Evolutionary conservation across 2,797 vertebrate species (phyloP).

Genomic region (Pteronotus mesoamericanus): DNA sequence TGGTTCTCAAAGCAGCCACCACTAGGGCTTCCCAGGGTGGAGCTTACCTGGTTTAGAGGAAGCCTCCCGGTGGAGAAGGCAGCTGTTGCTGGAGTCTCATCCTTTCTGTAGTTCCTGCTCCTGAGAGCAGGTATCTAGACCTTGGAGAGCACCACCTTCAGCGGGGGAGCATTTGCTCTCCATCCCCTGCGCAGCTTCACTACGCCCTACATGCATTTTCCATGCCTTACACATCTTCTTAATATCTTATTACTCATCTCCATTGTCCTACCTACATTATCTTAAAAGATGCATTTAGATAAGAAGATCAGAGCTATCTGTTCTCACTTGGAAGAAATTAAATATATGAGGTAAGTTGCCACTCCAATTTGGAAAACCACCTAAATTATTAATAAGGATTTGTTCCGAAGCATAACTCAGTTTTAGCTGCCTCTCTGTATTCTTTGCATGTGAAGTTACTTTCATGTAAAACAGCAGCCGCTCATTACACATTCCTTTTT

Average conservation of each 20-base stretch:
- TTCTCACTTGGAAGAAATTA: slow-evolving; percentile 81
- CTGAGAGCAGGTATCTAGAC: neutral
- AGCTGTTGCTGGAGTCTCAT: neutral
- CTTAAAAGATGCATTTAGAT: slow-evolving; percentile 79
- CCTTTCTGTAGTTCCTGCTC: neutral
- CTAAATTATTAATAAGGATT: slow-evolving; percentile 84
- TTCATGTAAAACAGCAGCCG: slow-evolving; percentile 82
- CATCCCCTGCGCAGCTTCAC: rapidly evolving
- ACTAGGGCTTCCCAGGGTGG: neutral
- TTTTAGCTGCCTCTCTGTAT: slow-evolving; percentile 82
- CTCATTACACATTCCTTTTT: slow-evolving; percentile 83
- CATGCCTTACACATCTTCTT: neutral
- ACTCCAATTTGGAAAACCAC: slow-evolving; percentile 76
- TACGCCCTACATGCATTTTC: neutral
- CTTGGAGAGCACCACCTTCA: neutral
- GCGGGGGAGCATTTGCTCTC: neutral
- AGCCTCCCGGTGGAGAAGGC: neutral
- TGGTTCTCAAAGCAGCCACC: rapidly evolving
- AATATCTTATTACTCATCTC: neutral
- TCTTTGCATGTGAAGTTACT: slow-evolving; percentile 82
- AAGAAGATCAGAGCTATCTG: slow-evolving; percentile 77
- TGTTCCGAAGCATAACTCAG: slow-evolving; percentile 82
- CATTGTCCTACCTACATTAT: slow-evolving; percentile 60
- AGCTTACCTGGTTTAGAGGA: neutral
- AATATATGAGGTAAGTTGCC: slow-evolving; percentile 78